Percentiles rank a stretch among this genome's conserved stretches.
These are phyloP conservation scores for Nemoura dubitans DNA, from an alignment of 2,888 invertebrate genomes.

Conservation along the genomic window DNA sequence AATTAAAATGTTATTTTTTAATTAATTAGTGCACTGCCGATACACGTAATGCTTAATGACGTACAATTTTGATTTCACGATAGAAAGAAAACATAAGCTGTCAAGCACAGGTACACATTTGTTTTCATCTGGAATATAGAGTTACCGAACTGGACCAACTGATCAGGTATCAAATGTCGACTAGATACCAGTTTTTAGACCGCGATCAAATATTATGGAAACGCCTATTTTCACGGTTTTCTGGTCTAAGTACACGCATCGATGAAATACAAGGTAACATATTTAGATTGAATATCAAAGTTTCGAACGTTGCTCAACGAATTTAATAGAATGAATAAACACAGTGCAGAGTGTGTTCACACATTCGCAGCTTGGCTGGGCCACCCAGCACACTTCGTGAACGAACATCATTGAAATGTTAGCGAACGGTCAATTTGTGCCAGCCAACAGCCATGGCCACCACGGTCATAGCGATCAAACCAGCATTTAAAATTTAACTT, in stretches of 20 bases:
- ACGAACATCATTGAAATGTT: neutral
- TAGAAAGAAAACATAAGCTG: neutral
- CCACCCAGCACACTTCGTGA: too few relatives aligned
- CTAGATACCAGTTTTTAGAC: neutral
- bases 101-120: neutral
- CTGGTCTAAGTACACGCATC: neutral
- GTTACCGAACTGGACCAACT: neutral
- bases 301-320: too few relatives aligned
- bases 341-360: too few relatives aligned
- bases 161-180: neutral
- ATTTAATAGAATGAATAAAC: too few relatives aligned
- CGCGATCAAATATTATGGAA: neutral
- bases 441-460: neutral
- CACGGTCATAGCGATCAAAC: neutral
- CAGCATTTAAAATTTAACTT: neutral
- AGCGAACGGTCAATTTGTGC: neutral
- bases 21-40: neutral
- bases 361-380: too few relatives aligned
- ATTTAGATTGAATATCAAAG: too few relatives aligned
- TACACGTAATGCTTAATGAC: neutral
- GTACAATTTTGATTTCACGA: neutral
- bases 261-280: too few relatives aligned
- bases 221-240: neutral
- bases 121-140: neutral
- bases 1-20: neutral